Conservation (phyloP, 2,113 vertebrate species). For the Siniperca knerii region DNA sequence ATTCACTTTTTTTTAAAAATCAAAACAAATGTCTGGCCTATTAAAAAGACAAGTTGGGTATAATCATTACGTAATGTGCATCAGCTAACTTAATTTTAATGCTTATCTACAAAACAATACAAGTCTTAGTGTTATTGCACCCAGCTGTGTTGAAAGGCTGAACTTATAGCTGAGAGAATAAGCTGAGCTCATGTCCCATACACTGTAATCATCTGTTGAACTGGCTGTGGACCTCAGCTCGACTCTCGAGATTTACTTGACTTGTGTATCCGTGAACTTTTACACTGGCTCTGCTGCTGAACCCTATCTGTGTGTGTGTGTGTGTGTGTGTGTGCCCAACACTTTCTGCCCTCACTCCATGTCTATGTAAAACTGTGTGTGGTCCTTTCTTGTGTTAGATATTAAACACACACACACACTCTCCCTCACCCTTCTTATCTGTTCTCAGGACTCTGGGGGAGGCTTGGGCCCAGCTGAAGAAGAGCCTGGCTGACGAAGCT, state of each 20-base stretch:
- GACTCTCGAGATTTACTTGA: constrained; percentile 36
- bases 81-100: constrained; percentile 2
- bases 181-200: constrained; percentile 28
- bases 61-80: constrained; percentile 4
- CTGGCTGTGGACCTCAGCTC: constrained; percentile 54
- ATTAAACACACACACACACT: constrained; percentile 30
- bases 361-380: constrained; percentile 59
- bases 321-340: background rate
- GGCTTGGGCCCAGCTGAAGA: constrained; percentile 96
- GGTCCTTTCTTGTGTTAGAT: constrained; percentile 46
- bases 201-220: constrained; percentile 53
- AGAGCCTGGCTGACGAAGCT: constrained; percentile 95
- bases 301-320: constrained; percentile 24
- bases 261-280: constrained; percentile 64
- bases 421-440: constrained; percentile 36
- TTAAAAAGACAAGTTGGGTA: constrained; percentile 4
- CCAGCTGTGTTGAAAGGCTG: constrained; percentile 29
- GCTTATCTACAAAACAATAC: constrained; percentile 30
- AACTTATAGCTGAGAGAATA: constrained; percentile 7
- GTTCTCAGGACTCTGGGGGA: constrained; percentile 92
- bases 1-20: constrained; percentile 3
- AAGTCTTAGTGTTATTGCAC: constrained; percentile 2
- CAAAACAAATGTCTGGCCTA: constrained; percentile 7
- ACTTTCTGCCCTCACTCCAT: constrained; percentile 15
- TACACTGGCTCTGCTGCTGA: constrained; percentile 40